A percentile compares a stretch with the other conserved stretches of the same genome.
Conservation (phyloP, 2,113 vertebrate genomes). For the Apeltes quadracus region DNA sequence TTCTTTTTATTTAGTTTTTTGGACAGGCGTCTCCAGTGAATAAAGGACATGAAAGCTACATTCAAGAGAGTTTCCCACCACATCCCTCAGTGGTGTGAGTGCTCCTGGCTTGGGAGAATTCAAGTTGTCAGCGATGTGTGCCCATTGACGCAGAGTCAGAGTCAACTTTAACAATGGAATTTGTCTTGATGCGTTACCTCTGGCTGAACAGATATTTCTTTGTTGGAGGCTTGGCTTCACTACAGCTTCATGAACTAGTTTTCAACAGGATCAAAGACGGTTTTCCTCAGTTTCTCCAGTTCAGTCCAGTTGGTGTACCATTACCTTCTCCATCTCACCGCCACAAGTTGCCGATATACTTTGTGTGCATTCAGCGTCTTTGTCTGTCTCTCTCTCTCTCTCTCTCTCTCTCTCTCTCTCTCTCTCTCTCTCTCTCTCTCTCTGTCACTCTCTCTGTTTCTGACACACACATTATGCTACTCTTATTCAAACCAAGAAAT, state of each 20-base stretch:
- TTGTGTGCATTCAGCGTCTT: no score
- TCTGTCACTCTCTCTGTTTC: not conserved
- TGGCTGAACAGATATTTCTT: slow-evolving; percentile 26
- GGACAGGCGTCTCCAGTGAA: not conserved
- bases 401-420: not conserved
- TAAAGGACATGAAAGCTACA: slow-evolving; percentile 10
- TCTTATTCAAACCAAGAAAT: not conserved
- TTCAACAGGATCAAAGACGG: slow-evolving; percentile 25
- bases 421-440: not conserved
- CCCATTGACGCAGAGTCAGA: slow-evolving; percentile 30
- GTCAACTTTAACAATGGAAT: slow-evolving; percentile 24
- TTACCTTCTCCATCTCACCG: not conserved
- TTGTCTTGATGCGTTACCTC: slow-evolving; percentile 13
- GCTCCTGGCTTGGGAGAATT: slow-evolving; percentile 25
- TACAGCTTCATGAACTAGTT: slow-evolving; percentile 17
- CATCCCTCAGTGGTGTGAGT: slow-evolving; percentile 27
- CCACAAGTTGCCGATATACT: not conserved
- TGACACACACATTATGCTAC: not conserved
- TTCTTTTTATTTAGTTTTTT: not conserved
- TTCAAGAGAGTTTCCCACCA: slow-evolving; percentile 29
- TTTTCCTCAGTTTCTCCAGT: slow-evolving; percentile 21
- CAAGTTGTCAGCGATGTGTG: slow-evolving; percentile 47
- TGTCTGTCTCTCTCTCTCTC: not conserved
- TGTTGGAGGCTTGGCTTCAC: slow-evolving; percentile 5
- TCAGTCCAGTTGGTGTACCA: not conserved